Evolutionary conservation across 2,113 vertebrate genomes (phyloP), one percentile per base, ranked within the genome.

Genomic region (Microtus pennsylvanicus): DNA sequence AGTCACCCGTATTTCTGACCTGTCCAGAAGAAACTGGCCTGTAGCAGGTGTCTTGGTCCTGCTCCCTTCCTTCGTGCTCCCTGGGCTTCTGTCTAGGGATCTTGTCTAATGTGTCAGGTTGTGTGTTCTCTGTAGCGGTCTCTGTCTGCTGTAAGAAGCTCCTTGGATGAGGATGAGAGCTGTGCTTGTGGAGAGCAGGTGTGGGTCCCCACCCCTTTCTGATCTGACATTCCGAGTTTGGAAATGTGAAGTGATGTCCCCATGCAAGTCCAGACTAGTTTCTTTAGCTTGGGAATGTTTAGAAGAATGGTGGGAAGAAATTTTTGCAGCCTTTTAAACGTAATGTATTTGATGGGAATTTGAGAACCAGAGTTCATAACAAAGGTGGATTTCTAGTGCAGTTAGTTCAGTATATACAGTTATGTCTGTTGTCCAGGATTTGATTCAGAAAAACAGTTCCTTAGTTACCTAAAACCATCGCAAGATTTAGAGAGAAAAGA

Each of bases 191-290:
- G 9, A 7, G 42, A 67, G 83, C 63, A 47, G 5, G 28, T 45
- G 14, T 30, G 82, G 28, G 17, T 65, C 61, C 45, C 30, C 52
- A 22, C 67, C 33, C 61, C 78, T 91, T 96, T 69, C 85, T 30
- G n/a, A 95, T 81, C 78, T 83, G 81, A 85, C 22, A 90, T 3
- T 12, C 52, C 38, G 30, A 81, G 10, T 94, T 76, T 72, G 55
- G 38, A 87, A 95, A 87, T 45, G 63, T 13, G 7, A 74, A 94
- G 38, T 90, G 85, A 10, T 86, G 91, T 47, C 92, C 35, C 92
- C 35, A 19, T 89, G 16, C 5, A 83, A n/a, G 82, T 94, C 33
- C 91, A 78, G 38, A 91, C 74, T 82, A 77, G 17, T 70, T 81
- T 89, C 42, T 95, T 81, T 88, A 58, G 33, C 11, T 7, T 45